A percentile compares a stretch with the other conserved stretches of the same genome.
phyloP scores from a whole-genome alignment of 2,113 vertebrate genomes.

The Brachyistius frenatus region DNA sequence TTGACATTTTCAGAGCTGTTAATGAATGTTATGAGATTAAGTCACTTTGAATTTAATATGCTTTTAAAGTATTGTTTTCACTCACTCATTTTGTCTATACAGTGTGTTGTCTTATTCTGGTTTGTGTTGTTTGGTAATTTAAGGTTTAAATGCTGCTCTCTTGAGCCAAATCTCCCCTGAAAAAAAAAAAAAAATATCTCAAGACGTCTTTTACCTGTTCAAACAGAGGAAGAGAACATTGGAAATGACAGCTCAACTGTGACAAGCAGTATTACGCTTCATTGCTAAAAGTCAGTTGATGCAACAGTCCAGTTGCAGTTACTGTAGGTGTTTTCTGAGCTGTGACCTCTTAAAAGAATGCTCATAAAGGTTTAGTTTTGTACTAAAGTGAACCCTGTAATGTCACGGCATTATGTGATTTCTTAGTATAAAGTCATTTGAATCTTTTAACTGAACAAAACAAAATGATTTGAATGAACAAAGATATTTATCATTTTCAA shows the following conservation, averaged over 20 bases:
- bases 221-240: neutral
- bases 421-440: neutral
- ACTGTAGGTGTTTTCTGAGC: neutral
- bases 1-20: too few relatives aligned
- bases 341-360: neutral
- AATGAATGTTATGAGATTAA: too few relatives aligned
- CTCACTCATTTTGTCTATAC: neutral
- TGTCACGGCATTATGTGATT: neutral
- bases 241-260: neutral
- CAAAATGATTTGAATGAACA: slow-evolving; percentile 1
- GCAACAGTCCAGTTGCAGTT: slow-evolving; percentile 4
- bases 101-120: neutral
- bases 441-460: slow-evolving; percentile 9
- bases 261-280: neutral
- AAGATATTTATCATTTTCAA: neutral
- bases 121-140: neutral
- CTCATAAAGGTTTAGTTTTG: slow-evolving; percentile 14
- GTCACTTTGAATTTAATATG: neutral
- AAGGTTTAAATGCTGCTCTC: neutral
- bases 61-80: neutral
- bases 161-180: neutral
- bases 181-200: neutral
- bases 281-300: slow-evolving; percentile 1
- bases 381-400: slow-evolving; percentile 1
- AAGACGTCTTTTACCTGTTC: neutral